These are phyloP conservation scores for Sisyra nigra DNA, from an alignment of 2,888 invertebrate genomes.

Conservation along the genomic window DNA sequence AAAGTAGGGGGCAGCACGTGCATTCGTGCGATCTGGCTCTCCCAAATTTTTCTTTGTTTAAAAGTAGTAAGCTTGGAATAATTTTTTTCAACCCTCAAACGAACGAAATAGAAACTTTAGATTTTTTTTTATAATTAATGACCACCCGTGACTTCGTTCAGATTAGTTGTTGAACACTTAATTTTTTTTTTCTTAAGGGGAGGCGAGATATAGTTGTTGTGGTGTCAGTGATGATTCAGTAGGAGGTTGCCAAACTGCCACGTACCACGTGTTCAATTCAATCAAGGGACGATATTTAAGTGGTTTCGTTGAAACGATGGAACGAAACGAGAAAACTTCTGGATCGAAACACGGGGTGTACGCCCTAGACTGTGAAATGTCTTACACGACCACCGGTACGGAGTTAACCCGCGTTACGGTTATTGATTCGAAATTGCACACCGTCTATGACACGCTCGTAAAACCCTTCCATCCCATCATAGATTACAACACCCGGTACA, in stretches of 20 bases:
- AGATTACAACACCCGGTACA: conserved; percentile 70
- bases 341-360: conserved; percentile 59
- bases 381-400: conserved; percentile 80
- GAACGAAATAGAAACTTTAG: no score
- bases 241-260: conserved; percentile 67
- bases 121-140: no score
- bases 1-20: no score
- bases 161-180: no score
- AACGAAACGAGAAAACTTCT: conserved; percentile 29
- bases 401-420: conserved; percentile 89
- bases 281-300: conserved; percentile 54
- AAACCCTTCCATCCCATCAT: conserved; percentile 78
- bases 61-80: no score
- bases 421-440: conserved; percentile 59
- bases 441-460: conserved; percentile 81
- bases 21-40: no score
- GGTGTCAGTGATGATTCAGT: conserved; percentile 47
- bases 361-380: conserved; percentile 98
- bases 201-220: conserved; percentile 47
- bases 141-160: no score
- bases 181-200: conserved; percentile 2
- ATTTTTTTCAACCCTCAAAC: no score
- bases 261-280: conserved; percentile 66
- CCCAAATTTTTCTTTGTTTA: no score
- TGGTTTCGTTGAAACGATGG: conserved; percentile 55